phyloP scores from a whole-genome alignment of 1,140 invertebrate species.

The Magallana angulata region DNA sequence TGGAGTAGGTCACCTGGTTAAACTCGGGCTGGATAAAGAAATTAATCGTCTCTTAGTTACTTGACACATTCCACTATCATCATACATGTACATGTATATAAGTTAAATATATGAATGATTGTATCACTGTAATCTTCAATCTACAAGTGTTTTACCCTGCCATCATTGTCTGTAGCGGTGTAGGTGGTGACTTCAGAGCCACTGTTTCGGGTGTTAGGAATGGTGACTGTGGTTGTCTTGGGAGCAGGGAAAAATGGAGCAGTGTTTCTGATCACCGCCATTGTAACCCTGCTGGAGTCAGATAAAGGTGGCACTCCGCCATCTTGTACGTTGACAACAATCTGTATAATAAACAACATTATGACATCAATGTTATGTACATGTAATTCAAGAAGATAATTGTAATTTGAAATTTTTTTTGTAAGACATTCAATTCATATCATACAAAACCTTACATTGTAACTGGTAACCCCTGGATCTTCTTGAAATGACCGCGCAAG shows the following conservation, averaged over 20 bases:
- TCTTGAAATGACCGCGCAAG: slow-evolving; percentile 50
- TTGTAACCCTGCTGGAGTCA: slow-evolving; percentile 89
- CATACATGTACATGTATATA: not conserved
- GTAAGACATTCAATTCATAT: too few species aligned
- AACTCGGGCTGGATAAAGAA: slow-evolving; percentile 59
- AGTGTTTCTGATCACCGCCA: slow-evolving; percentile 78
- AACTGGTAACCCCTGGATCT: slow-evolving; percentile 49
- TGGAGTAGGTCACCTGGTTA: slow-evolving; percentile 59
- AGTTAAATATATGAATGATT: not conserved
- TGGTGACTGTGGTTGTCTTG: not conserved
- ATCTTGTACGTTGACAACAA: slow-evolving; percentile 91
- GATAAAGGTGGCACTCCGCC: slow-evolving; percentile 92
- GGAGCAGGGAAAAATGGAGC: slow-evolving; percentile 58
- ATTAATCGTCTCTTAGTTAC: not conserved
- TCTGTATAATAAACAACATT: slow-evolving; percentile 77
- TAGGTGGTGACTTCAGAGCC: slow-evolving; percentile 22
- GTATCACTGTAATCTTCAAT: not conserved
- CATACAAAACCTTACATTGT: slow-evolving; percentile 51
- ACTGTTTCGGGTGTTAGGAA: not conserved
- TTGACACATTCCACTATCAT: too few species aligned
- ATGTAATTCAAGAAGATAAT: too few species aligned
- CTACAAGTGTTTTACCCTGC: not conserved
- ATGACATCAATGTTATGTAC: too few species aligned
- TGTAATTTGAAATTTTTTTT: too few species aligned
- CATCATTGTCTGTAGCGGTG: slow-evolving; percentile 58